Evolutionary conservation across 2,113 vertebrate species (phyloP).

Genomic region (Mormyrus lacerda): DNA sequence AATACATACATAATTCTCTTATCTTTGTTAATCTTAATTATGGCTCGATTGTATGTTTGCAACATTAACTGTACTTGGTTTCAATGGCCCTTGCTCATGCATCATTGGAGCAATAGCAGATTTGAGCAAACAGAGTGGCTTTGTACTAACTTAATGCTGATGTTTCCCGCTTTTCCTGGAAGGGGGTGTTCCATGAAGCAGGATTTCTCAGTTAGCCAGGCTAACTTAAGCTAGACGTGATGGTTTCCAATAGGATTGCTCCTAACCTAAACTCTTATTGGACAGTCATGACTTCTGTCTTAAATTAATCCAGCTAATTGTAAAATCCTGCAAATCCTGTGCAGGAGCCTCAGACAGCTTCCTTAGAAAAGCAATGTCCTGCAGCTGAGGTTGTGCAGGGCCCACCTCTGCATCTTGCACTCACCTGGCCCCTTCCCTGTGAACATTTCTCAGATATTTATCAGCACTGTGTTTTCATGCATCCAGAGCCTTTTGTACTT

Average conservation of each 20-base stretch:
- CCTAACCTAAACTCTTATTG: neutral
- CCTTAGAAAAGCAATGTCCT: conserved; percentile 58
- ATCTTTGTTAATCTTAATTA: neutral
- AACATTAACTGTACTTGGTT: conserved; percentile 18
- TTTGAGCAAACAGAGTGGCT: conserved; percentile 48
- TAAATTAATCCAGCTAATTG: neutral
- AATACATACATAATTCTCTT: neutral
- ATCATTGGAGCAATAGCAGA: neutral
- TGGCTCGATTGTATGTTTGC: neutral
- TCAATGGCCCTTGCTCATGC: neutral
- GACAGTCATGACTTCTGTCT: neutral
- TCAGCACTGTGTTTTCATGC: neutral
- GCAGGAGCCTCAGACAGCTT: conserved; percentile 53
- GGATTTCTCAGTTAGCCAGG: neutral
- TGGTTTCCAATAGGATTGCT: neutral
- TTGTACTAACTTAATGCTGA: conserved; percentile 48
- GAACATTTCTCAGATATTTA: neutral
- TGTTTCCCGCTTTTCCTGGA: neutral
- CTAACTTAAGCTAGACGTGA: neutral
- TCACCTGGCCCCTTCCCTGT: neutral
- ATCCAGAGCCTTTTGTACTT: neutral
- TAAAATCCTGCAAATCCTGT: conserved; percentile 14
- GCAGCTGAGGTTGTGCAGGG: conserved; percentile 37
- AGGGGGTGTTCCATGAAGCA: neutral
- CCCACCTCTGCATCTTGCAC: conserved; percentile 20